Evolutionary conservation across 2,888 invertebrate genomes (phyloP).

Genomic region (Hirtodrosophila duncani): DNA sequence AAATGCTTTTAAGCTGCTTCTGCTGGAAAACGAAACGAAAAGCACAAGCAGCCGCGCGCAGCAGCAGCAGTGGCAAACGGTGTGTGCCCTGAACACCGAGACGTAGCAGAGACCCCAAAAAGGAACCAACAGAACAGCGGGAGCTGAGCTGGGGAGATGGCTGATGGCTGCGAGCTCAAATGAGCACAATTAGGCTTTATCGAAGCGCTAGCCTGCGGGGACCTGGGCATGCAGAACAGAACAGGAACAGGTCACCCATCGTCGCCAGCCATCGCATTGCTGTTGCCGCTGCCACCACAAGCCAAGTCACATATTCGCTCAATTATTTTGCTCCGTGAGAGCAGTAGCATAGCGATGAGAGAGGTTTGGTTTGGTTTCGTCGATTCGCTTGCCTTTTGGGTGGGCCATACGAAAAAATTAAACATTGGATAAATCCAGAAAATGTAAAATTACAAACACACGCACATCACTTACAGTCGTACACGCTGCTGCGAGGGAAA

Average conservation of each 20-base stretch:
- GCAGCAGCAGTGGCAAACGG: constrained; percentile 37
- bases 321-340: constrained; percentile 52
- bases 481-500: constrained; percentile 43
- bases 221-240: constrained; percentile 23
- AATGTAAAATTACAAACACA: constrained; percentile 63
- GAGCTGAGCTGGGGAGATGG: constrained; percentile 6
- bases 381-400: constrained; percentile 45
- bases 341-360: constrained; percentile 20
- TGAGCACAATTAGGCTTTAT: constrained; percentile 72
- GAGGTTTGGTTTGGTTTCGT: constrained; percentile 3
- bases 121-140: constrained; percentile 18
- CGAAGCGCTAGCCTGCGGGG: constrained; percentile 33
- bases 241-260: constrained; percentile 59
- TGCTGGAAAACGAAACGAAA: constrained; percentile 23
- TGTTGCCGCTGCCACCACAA: constrained; percentile 10
- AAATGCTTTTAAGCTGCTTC: constrained; percentile 47
- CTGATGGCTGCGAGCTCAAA: constrained; percentile 46
- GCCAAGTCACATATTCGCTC: constrained; percentile 61
- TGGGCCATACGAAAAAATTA: constrained; percentile 59
- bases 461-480: constrained; percentile 21
- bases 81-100: constrained; percentile 11
- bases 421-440: constrained; percentile 68
- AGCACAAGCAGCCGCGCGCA: constrained; percentile 20
- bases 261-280: constrained; percentile 8
- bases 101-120: constrained; percentile 5